These are phyloP conservation scores for Danio albolineatus DNA, from an alignment of 2,797 vertebrate genomes.

Conservation along the genomic window DNA sequence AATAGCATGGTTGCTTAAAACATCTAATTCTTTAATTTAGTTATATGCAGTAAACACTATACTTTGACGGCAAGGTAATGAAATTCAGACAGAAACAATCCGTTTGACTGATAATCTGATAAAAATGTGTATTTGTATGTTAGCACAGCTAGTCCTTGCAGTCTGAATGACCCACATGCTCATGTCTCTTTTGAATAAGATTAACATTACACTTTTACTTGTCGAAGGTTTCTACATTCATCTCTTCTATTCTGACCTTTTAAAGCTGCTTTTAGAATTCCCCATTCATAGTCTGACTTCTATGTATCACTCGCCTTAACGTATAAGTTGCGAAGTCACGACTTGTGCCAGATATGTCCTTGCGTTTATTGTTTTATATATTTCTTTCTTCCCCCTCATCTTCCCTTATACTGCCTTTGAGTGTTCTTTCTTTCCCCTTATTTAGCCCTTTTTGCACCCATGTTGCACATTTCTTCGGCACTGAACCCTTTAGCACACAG, in stretches of 20 bases:
- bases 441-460: background rate
- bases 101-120: too few relatives aligned
- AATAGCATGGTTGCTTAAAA: too few relatives aligned
- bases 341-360: background rate
- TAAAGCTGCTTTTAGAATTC: background rate
- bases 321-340: background rate
- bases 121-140: background rate
- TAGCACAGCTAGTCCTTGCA: background rate
- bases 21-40: too few relatives aligned
- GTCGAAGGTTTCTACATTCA: background rate
- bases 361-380: background rate
- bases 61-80: too few relatives aligned
- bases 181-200: slow-evolving; percentile 5
- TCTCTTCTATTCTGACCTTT: slow-evolving; percentile 21
- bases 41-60: too few relatives aligned
- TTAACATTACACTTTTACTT: background rate
- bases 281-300: slow-evolving; percentile 34
- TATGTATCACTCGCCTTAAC: slow-evolving; percentile 5
- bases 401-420: background rate
- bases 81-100: too few relatives aligned
- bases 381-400: slow-evolving; percentile 1
- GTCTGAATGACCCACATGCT: background rate
- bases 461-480: slow-evolving; percentile 7
- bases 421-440: background rate
- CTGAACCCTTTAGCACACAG: slow-evolving; percentile 19